Conservation (phyloP, 2,888 invertebrate species). For the Dasysyrphus tricinctus region DNA sequence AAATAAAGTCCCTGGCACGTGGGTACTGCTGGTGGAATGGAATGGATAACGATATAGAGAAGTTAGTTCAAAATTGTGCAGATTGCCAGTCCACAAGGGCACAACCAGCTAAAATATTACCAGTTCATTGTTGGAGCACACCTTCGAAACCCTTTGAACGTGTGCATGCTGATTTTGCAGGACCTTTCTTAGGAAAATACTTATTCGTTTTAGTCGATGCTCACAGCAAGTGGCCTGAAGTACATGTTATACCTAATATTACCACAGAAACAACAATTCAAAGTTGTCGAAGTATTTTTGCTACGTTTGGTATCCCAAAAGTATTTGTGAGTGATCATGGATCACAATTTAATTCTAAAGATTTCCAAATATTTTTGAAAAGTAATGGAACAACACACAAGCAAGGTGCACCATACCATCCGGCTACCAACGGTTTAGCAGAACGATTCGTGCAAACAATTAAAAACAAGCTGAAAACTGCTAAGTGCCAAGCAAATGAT, state of each 20-base stretch:
- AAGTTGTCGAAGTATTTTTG: constrained; percentile 65
- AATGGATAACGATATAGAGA: too few species aligned
- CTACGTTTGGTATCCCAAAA: constrained; percentile 53
- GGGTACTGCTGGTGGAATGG: too few species aligned
- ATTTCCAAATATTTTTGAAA: constrained; percentile 63
- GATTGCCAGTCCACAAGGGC: too few species aligned
- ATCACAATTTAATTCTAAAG: constrained; percentile 59
- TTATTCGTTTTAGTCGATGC: too few species aligned
- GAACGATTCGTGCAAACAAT: constrained; percentile 56
- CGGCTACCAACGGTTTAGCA: constrained; percentile 60
- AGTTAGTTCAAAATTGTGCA: too few species aligned
- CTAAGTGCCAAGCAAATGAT: constrained; percentile 16
- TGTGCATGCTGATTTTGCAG: too few species aligned
- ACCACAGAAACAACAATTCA: constrained; percentile 64
- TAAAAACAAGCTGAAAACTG: constrained; percentile 54
- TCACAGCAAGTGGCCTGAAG: background rate
- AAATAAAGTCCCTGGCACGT: too few species aligned
- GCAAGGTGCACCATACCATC: constrained; percentile 57
- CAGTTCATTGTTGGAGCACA: too few species aligned
- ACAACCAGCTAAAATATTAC: too few species aligned
- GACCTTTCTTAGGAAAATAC: too few species aligned
- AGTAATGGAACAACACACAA: constrained; percentile 52
- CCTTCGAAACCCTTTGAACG: too few species aligned
- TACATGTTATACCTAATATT: background rate
- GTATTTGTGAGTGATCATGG: constrained; percentile 63